Conservation (phyloP, 2,797 vertebrate species). For the Anguilla obscura region DNA sequence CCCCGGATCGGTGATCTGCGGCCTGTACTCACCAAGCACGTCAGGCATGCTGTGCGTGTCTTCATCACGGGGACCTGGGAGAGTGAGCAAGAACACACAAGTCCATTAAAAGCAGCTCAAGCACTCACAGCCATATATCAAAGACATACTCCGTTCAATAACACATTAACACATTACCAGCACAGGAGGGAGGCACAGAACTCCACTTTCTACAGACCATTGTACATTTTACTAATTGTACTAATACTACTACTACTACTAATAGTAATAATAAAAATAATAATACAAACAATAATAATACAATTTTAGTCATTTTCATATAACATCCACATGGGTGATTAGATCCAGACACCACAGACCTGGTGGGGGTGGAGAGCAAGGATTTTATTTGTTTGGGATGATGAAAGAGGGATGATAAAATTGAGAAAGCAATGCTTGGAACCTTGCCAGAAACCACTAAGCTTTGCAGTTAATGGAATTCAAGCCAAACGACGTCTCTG, state of each 20-base stretch:
- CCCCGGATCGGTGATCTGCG: conserved; percentile 13
- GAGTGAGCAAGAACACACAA: conserved; percentile 29
- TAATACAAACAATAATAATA: background rate
- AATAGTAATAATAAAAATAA: background rate
- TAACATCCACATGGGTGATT: background rate
- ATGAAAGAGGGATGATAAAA: background rate
- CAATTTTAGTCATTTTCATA: background rate
- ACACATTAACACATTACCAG: background rate
- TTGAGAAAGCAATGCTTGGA: background rate
- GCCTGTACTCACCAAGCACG: conserved; percentile 64
- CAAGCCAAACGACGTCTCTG: background rate
- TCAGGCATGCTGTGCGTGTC: conserved; percentile 76
- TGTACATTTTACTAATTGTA: background rate
- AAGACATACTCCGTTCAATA: background rate
- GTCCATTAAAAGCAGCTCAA: background rate
- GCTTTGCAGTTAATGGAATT: background rate
- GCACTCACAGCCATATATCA: background rate
- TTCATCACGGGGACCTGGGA: conserved; percentile 65
- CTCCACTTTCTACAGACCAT: background rate
- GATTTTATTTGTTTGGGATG: background rate
- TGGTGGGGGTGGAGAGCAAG: background rate
- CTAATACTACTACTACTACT: background rate
- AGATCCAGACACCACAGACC: background rate
- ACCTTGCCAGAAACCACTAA: background rate
- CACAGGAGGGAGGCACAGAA: background rate